Base-by-base conservation (phyloP, 2,888 invertebrate species). In the Sericinus montela region DNA sequence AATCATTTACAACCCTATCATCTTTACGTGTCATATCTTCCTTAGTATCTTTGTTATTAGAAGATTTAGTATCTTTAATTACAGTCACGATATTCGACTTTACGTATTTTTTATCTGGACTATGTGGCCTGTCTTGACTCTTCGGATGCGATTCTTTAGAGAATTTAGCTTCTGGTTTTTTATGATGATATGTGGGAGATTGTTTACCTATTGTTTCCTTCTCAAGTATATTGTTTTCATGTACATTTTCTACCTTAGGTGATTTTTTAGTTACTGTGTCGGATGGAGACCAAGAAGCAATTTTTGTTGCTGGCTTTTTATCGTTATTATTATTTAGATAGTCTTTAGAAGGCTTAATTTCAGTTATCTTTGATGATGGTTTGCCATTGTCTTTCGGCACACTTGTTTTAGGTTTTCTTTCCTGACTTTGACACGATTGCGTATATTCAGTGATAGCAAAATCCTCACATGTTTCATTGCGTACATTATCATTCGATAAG, bases 341-440 rank as follows among this genome's bases (percentile, higher is more conserved):
- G n/a, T 41, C 30, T 28, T 16, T 16, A 36, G 7, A 3, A 11
- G 16, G 7, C 16, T 30, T 41, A 5, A 38, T 32, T 41, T 44
- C 23, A 16, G 46, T 45, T 43, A 28, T 38, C 14, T 48, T 32
- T 1, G 49, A 37, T 43, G 32, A 9, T 14, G 32, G 34, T 0
- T 4, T 14, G 14, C 23, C 15, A 34, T 14, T 9, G 38, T 30
- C n/a, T 9, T 43, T 36, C 34, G 9, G n/a, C 25, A 10, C 2
- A 1, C 15, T 10, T 15, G n/a, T 32, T 34, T 38, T 53, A 38
- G 61, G 55, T 51, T 61, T 62, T 49, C 52, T 60, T 48, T 67
- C 67, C 39, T 66, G 64, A 44, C 66, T 71, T 9, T 45, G 36
- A 45, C 51, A 29, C 37, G 45, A 45, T 30, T 56, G 45, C 32